Evolutionary conservation across 2,113 vertebrate species (phyloP), one percentile per base, ranked within the genome.

Genomic region (Pseudopipra pipra): DNA sequence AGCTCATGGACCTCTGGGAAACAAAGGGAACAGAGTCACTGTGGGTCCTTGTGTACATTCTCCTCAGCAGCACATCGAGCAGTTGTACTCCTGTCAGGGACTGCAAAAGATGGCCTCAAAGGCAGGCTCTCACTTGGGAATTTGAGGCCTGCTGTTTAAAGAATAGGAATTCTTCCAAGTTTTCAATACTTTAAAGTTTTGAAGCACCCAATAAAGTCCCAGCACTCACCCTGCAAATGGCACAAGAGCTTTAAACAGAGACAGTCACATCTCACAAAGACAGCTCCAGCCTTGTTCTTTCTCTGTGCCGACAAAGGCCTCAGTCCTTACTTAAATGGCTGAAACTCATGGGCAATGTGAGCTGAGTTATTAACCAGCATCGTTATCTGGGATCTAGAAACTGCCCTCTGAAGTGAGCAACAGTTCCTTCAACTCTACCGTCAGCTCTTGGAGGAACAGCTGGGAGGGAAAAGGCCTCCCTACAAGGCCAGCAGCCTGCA

Each of bases 1-100:
- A 5, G 7, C 51, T 4, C 22, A 13, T 14, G 30, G 70, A 43
- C 22, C 37, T 43, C 61, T 63, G 27, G 59, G 37, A 62, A 62
- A 16, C 59, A 62, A 27, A 62, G 59, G 37, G 9, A n/a, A 11
- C 31, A 11, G 41, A 15, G 41, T 30, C 41, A 51, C 23, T 14
- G 6, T 11, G 17, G 4, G 41, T 27, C n/a, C n/a, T 49, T 1
- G 4, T 23, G n/a, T 23, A n/a, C 18, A 0, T 8, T 33, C 41
- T n/a, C 59, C 30, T n/a, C 12, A 56, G 23, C 47, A 37, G 2
- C 47, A 61, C 58, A 37, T 24, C 23, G 15, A 37, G n/a, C 58
- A 61, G 33, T 9, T 52, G 37, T 3, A 6, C 56, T 61, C 10
- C 20, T 30, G 2, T 8, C 12, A 1, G 27, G 11, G 17, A 31